Evolutionary conservation across 2,797 vertebrate genomes (phyloP).

Genomic region (Halcyon chelicuti): DNA sequence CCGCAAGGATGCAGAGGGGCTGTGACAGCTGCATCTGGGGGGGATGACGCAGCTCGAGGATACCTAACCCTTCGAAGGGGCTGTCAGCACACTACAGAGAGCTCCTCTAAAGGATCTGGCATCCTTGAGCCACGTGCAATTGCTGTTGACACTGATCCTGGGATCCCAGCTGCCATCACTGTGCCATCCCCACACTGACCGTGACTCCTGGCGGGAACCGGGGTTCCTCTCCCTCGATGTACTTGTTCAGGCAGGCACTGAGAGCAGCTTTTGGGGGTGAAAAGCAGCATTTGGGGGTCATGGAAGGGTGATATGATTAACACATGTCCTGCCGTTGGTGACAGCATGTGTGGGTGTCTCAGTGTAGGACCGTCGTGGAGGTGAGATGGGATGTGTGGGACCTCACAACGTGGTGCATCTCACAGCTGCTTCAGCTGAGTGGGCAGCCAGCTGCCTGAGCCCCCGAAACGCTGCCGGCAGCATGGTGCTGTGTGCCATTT

Average conservation of each 20-base stretch:
- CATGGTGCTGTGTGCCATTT: accelerated
- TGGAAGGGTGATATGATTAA: not conserved
- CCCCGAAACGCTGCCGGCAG: not conserved
- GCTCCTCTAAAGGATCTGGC: not conserved
- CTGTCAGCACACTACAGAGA: not conserved
- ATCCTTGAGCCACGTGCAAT: not conserved
- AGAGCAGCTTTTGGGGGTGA: not conserved
- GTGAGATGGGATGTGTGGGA: not conserved
- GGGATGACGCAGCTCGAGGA: not conserved
- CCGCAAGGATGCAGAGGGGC: not conserved
- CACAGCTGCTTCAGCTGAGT: no score
- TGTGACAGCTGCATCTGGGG: not conserved
- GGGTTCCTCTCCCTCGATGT: not conserved
- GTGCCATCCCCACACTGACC: not conserved
- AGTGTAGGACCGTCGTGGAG: not conserved
- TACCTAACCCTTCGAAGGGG: not conserved
- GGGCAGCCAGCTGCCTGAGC: not conserved
- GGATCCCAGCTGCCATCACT: not conserved
- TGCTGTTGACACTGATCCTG: accelerated
- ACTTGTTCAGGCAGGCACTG: accelerated
- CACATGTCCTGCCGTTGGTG: not conserved
- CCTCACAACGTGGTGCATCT: not conserved
- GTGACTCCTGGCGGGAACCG: not conserved
- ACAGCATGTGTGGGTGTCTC: not conserved
- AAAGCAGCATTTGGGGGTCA: not conserved